Percentiles rank a stretch among this genome's conserved stretches.
These are phyloP conservation scores for Trachymyrmex septentrionalis DNA, from an alignment of 1,140 invertebrate species.

Conservation along the genomic window DNA sequence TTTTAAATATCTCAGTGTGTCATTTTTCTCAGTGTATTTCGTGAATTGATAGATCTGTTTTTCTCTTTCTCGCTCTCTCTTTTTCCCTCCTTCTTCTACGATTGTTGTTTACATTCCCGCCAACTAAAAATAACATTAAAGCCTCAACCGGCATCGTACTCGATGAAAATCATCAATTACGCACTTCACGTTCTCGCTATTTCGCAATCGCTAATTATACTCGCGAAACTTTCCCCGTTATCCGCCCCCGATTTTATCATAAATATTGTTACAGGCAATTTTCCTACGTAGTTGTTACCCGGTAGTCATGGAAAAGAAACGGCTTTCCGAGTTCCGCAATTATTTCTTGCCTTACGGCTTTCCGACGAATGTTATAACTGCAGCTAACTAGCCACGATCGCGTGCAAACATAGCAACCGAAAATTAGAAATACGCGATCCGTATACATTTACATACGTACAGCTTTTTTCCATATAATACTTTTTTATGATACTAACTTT, in stretches of 20 bases:
- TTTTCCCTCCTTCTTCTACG: neutral
- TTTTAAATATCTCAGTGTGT: too few species aligned
- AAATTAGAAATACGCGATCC: neutral
- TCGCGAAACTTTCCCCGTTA: conserved; percentile 52
- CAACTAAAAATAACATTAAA: conserved; percentile 29
- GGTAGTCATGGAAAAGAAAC: conserved; percentile 56
- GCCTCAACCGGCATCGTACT: neutral
- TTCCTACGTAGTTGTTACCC: conserved; percentile 43
- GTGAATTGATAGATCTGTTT: neutral
- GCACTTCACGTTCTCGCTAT: conserved; percentile 8
- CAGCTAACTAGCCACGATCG: conserved; percentile 11
- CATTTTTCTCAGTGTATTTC: too few species aligned
- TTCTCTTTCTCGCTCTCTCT: neutral
- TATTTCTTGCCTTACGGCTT: conserved; percentile 62
- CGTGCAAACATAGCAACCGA: conserved; percentile 27
- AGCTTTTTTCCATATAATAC: conserved; percentile 6
- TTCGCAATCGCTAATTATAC: conserved; percentile 63
- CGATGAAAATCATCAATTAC: conserved; percentile 53
- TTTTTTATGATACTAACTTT: conserved; percentile 14
- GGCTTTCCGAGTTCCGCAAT: conserved; percentile 68
- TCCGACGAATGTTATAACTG: neutral
- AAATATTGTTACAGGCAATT: conserved; percentile 70
- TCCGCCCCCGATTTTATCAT: conserved; percentile 63
- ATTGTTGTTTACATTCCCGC: conserved; percentile 1
- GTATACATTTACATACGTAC: neutral